These are phyloP conservation scores for Glaucomys volans DNA, from an alignment of 2,113 vertebrate genomes.

Conservation along the genomic window DNA sequence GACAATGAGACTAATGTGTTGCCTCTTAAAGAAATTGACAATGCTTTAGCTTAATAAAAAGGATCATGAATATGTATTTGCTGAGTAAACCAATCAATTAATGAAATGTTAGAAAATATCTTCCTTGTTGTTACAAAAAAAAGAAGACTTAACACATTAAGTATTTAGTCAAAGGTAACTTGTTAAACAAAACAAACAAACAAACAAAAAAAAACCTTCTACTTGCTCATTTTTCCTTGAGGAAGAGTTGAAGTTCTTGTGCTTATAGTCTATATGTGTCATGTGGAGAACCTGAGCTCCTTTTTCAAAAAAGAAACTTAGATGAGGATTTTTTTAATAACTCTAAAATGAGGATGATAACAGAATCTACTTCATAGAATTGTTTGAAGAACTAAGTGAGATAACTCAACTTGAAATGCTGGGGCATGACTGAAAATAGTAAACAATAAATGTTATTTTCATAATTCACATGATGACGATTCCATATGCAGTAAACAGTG, in stretches of 20 bases:
- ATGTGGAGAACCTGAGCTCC: neutral
- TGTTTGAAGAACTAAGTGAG: neutral
- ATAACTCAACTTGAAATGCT: neutral
- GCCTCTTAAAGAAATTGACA: neutral
- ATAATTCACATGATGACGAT: neutral
- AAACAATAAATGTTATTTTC: neutral
- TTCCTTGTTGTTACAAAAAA: neutral
- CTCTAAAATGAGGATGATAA: neutral
- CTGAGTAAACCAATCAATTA: neutral
- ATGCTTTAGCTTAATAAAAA: neutral
- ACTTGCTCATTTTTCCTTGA: neutral
- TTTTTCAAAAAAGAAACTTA: neutral
- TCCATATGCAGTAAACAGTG: neutral
- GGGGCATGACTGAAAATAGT: neutral
- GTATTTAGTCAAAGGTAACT: neutral
- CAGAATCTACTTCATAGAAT: neutral
- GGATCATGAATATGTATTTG: neutral
- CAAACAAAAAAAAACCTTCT: neutral
- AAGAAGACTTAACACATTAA: neutral
- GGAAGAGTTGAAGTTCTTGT: neutral
- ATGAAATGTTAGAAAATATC: neutral
- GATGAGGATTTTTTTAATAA: neutral
- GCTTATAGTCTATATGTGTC: neutral
- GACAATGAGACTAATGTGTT: neutral
- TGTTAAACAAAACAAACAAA: too few relatives aligned